Base-by-base conservation (phyloP, 2,797 vertebrate genomes). In the Poecilia velifera region DNA sequence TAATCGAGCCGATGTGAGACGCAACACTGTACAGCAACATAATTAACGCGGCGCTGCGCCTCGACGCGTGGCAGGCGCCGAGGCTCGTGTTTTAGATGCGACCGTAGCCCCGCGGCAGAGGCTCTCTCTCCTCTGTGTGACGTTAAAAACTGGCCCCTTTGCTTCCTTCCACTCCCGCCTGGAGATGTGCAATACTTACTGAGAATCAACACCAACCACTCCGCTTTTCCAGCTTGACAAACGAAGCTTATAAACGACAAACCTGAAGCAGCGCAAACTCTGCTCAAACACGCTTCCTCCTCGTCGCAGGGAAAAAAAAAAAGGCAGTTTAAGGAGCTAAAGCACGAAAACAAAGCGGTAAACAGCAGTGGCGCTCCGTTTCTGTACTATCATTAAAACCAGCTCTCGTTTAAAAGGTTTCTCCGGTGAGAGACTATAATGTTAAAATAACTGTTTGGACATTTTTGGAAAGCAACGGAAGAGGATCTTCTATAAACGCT, bases 341-440 rank as follows among this genome's bases (percentile, higher is more conserved):
- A 78, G 71, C 68, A 80, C 9, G 59, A 84, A 80, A 86, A 75
- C 49, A 64, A 84, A 88, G 82, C 43, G 4, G 12, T 66, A 66
- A 81, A 88, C 64, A 85, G 70, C 86, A 81, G 82, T 72, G 74
- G 84, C 66, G 80, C 83, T 79, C 73, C 1, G n/a, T 28, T 57
- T 82, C 76, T 81, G 46, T 13, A 80, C 86, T 88, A 89, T 83
- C 86, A 92, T 91, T 94, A 93, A 94, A 94, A 94, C 75, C 87
- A 81, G 73, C 74, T 84, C 64, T 88, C 47, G 70, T 85, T 79
- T 90, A 91, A 94, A 94, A 95, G 12, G 62, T 74, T 28, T 16
- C 62, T 87, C 80, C 76, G 45, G 47, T 71, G 34, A 0, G 34
- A 0, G 7, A 76, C 75, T 39, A 47, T 22, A 76, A 87, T 72